phyloP scores from a whole-genome alignment of 2,797 vertebrate genomes.

The Eospalax fontanierii region DNA sequence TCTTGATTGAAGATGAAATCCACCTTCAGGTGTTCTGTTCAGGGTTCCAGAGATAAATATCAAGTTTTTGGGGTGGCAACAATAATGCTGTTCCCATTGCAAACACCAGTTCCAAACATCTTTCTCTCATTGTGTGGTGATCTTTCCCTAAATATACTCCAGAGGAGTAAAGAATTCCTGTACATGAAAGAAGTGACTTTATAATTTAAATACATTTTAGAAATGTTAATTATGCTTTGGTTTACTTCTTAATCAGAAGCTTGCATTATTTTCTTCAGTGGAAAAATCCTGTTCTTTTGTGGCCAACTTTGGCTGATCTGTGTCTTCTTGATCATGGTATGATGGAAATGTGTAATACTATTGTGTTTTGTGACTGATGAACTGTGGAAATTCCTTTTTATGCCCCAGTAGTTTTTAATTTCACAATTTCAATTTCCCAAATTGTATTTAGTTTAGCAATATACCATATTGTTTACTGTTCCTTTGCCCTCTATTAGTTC shows the following conservation, averaged over 20 bases:
- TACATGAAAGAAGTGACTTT: conserved; percentile 20
- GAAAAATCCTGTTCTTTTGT: not conserved
- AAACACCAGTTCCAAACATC: not conserved
- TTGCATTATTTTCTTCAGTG: conserved; percentile 20
- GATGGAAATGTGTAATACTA: conserved; percentile 69
- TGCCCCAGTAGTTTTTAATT: conserved; percentile 88
- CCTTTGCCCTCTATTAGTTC: conserved; percentile 74
- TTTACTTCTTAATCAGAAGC: conserved; percentile 26
- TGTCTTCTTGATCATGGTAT: conserved; percentile 67
- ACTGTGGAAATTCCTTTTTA: conserved; percentile 83
- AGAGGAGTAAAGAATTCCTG: not conserved
- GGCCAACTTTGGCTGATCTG: not conserved
- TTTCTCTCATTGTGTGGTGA: not conserved
- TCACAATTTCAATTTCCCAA: conserved; percentile 85
- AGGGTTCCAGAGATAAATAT: not conserved
- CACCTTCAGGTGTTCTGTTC: not conserved
- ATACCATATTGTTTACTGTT: conserved; percentile 80
- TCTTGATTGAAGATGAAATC: not conserved
- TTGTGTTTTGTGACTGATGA: conserved; percentile 78
- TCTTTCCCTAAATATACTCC: not conserved
- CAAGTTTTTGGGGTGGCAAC: not conserved
- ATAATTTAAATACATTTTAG: conserved; percentile 16
- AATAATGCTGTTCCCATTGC: not conserved
- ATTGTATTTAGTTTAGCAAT: conserved; percentile 85
- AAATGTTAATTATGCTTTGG: conserved; percentile 12